phyloP scores from a whole-genome alignment of 2,797 vertebrate species.

The Huso huso region DNA sequence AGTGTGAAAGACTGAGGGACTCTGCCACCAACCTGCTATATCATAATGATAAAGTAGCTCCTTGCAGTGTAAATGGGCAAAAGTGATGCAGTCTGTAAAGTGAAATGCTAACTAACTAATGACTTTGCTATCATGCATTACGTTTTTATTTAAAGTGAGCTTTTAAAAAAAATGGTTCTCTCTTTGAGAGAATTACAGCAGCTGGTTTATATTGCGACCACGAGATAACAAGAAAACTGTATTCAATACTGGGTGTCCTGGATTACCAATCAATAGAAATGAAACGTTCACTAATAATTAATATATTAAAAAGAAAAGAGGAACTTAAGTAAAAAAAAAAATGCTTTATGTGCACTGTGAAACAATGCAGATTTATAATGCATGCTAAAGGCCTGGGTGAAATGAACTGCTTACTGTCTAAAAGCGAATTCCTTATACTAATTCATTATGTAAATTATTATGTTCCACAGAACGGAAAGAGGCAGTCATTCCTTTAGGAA shows the following conservation, averaged over 20 bases:
- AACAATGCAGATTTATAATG: too few relatives aligned
- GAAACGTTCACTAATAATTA: too few relatives aligned
- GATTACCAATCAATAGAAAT: too few relatives aligned
- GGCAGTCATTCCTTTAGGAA: constrained; percentile 11
- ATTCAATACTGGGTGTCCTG: too few relatives aligned
- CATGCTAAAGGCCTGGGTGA: too few relatives aligned
- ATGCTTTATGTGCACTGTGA: too few relatives aligned
- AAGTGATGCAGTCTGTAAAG: constrained; percentile 45
- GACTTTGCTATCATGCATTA: constrained; percentile 30
- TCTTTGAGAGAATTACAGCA: too few relatives aligned
- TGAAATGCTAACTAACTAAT: constrained; percentile 36
- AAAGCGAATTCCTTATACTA: constrained; percentile 11
- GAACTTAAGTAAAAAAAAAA: too few relatives aligned
- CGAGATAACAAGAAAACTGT: too few relatives aligned
- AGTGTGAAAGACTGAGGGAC: constrained; percentile 66
- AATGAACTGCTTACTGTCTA: background rate
- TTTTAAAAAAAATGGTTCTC: too few relatives aligned
- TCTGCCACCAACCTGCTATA: constrained; percentile 54
- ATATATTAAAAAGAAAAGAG: too few relatives aligned
- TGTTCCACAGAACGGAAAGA: background rate
- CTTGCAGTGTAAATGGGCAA: constrained; percentile 40
- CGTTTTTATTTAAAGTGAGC: background rate
- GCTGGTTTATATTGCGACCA: too few relatives aligned
- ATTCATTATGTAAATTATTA: constrained; percentile 10
- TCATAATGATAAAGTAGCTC: constrained; percentile 63